Evolutionary conservation across 92 coral and sea anemone species (phyloP), one percentile per base, ranked within the genome.

Genomic region (Chrysogorgia sp.): DNA sequence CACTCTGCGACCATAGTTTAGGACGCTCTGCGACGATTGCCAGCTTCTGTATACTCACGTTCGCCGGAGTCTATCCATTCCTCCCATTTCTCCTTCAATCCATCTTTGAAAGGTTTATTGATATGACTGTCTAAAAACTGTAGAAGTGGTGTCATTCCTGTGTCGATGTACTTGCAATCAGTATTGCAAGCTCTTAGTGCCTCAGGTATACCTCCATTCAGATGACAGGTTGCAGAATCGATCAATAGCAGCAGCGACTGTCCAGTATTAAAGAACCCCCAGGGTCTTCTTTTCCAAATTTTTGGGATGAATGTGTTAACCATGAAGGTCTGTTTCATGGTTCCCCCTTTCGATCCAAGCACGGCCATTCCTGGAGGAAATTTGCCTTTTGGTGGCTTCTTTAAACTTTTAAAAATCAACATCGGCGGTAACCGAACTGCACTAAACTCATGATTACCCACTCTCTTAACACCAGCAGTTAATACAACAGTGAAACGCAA

Each of bases 1-100:
- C 82, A 77, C 72, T 77, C 61, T 77, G 82, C 82, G 28, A 77
- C 82, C 58, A 40, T 77, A 61, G 70, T 77, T 71, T 77, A 77
- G 82, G 82, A 77, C 61, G 71, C 82, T 60, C 82, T 77, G 74
- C 82, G 82, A 77, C 82, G 72, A 77, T 77, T 77, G 40, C 82
- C 72, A 45, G 72, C 70, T 12, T 60, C 72, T 77, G 82, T 77
- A 26, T 40, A 75, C 57, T 75, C 50, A 43, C 66, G 34, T 33
- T 58, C 81, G 81, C 81, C 81, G 19, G 69, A 75, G 34, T 75
- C 81, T 58, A 58, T 75, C 81, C 81, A 75, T 34, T 75, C 80
- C n/a, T 74, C 34, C 63, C 63, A 74, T 28, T 53, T 53, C 31
- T 56, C 80, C 64, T 55, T 75, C n/a, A 74, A 50, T 49, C 65